A percentile compares a stretch with the other conserved stretches of the same genome.
These are phyloP conservation scores for Onychomys arenicola DNA, from an alignment of 2,797 vertebrate genomes.

Conservation along the genomic window DNA sequence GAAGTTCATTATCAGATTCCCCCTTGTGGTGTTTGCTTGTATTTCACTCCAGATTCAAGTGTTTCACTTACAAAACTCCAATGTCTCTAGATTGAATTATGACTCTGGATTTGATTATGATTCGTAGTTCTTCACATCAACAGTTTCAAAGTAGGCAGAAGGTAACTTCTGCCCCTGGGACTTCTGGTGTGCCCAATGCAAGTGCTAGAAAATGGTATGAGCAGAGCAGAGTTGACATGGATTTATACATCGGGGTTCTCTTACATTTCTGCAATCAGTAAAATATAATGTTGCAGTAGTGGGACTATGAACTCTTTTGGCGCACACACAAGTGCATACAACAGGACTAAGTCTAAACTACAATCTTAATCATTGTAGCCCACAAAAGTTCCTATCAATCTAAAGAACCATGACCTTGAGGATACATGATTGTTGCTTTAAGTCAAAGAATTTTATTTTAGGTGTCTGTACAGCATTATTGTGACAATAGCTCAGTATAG, in stretches of 20 bases:
- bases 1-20: not conserved
- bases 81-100: not conserved
- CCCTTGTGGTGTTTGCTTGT: not conserved
- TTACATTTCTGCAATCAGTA: not conserved
- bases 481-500: not conserved
- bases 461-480: not conserved
- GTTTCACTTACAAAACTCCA: not conserved
- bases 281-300: not conserved
- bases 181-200: not conserved
- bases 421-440: not conserved
- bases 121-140: not conserved
- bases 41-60: not conserved
- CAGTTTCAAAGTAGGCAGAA: not conserved
- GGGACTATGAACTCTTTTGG: not conserved
- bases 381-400: not conserved
- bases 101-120: not conserved
- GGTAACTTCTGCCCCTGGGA: not conserved
- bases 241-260: not conserved
- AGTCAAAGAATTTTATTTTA: not conserved
- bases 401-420: not conserved
- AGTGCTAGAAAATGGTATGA: not conserved
- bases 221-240: not conserved
- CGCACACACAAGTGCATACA: not conserved
- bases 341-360: not conserved
- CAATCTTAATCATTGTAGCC: not conserved